Evolutionary conservation across 2,888 invertebrate species (phyloP).

Genomic region (Amphimallon solstitiale): DNA sequence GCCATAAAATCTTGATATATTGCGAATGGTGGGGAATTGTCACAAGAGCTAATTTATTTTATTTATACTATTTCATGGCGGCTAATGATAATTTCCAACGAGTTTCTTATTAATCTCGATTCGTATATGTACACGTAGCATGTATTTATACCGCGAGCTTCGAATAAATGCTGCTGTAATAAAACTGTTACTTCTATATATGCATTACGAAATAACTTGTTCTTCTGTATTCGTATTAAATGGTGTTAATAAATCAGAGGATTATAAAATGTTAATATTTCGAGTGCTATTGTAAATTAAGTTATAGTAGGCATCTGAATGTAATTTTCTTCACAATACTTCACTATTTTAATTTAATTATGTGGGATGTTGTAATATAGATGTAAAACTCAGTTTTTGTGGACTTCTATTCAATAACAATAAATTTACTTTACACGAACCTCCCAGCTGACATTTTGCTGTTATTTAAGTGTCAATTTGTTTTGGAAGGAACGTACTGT

Average conservation of each 20-base stretch:
- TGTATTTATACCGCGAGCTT: conserved; percentile 5
- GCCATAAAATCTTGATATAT: conserved; percentile 60
- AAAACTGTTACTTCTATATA: conserved; percentile 22
- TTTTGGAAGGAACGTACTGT: too few relatives aligned
- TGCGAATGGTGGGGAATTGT: conserved; percentile 25
- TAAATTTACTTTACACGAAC: too few relatives aligned
- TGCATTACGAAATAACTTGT: conserved; percentile 30
- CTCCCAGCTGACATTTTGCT: too few relatives aligned
- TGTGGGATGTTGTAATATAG: conserved; percentile 7
- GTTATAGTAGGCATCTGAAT: conserved; percentile 5
- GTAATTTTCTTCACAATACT: conserved; percentile 1
- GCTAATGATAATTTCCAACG: conserved; percentile 25
- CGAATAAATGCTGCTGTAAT: conserved; percentile 16
- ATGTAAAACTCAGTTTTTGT: conserved; percentile 11
- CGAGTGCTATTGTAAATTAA: conserved; percentile 25
- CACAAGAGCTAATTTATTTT: conserved; percentile 30
- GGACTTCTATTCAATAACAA: neutral
- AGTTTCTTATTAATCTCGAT: conserved; percentile 30
- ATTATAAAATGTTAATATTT: conserved; percentile 29
- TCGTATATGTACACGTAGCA: conserved; percentile 13
- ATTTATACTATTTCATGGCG: conserved; percentile 29
- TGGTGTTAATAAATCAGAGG: conserved; percentile 17
- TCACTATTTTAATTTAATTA: conserved; percentile 6
- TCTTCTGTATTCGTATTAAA: conserved; percentile 15
- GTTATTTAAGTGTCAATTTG: too few relatives aligned